Evolutionary conservation across 2,888 invertebrate genomes (phyloP), one percentile per base, ranked within the genome.

Genomic region (Rhamnusium bicolor): DNA sequence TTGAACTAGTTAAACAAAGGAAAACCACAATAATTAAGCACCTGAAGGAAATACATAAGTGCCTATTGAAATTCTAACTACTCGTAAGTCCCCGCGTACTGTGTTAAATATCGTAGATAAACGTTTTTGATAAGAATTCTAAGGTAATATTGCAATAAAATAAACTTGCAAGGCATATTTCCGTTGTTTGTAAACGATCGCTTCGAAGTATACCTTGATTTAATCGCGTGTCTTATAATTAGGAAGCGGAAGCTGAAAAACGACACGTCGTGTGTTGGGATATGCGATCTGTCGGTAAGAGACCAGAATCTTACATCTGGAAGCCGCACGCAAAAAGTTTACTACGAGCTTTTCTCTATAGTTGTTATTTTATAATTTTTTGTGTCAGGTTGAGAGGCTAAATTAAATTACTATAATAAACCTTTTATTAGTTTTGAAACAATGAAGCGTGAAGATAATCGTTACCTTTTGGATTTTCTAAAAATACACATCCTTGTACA

Each of bases 211-310:
- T n/a, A 40, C 40, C 40, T 40, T 40, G 40, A 40, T 40, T 40
- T 40, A 40, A 40, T 68, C 58, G 68, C 68, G 58, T 68, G 68
- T 68, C 58, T 47, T 14, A 47, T 56, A 58, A 68, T 68, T 68
- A 68, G 68, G 68, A 68, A 68, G 68, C 68, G 68, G 68, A 68
- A 68, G 47, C 68, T 56, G 40, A 58, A 47, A 53, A 53, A 47
- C 58, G 56, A 68, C 46, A 68, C 68, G 27, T 16, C 16, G 12
- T 14, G 29, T 16, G 8, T 27, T 27, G 54, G n/a, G 54, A 54
- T 24, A 24, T 10, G 29, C 40, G 40, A 40, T 40, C 40, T 40
- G n/a, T 10, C 40, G 12, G 40, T 40, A 40, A 40, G 12, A 40
- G 40, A 40, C 40, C n/a, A 40, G 40, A 40, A 40, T n/a, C 40